A percentile compares a stretch with the other conserved stretches of the same genome.
phyloP scores from a whole-genome alignment of 2,797 vertebrate genomes.

The Parambassis ranga region DNA sequence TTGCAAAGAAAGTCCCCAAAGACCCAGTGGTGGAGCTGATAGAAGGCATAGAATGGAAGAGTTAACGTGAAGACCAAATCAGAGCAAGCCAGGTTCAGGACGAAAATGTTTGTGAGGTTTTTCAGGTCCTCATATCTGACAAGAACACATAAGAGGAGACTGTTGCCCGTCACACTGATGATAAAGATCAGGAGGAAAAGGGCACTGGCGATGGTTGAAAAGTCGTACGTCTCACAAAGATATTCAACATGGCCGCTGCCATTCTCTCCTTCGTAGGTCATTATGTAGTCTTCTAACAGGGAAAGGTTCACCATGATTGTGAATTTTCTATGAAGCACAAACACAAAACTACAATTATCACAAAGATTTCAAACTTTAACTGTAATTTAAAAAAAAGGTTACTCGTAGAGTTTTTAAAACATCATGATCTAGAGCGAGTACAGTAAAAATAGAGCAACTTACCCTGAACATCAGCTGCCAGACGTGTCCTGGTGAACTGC shows the following conservation, averaged over 20 bases:
- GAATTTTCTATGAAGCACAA: neutral
- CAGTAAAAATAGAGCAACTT: neutral
- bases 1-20: slow-evolving; percentile 71
- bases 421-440: neutral
- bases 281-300: neutral
- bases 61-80: slow-evolving; percentile 73
- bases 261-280: rapidly evolving
- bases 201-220: neutral
- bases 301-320: slow-evolving; percentile 1
- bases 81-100: slow-evolving; percentile 72
- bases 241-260: rapidly evolving
- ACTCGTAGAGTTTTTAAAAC: neutral
- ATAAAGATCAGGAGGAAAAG: slow-evolving; percentile 59
- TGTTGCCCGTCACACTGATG: slow-evolving; percentile 66
- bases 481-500: neutral
- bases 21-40: slow-evolving; percentile 63
- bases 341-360: neutral
- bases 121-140: slow-evolving; percentile 51
- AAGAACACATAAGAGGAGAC: slow-evolving; percentile 60
- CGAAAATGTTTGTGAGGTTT: slow-evolving; percentile 69
- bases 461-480: neutral
- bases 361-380: neutral
- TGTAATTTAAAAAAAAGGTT: neutral
- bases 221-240: neutral
- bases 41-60: slow-evolving; percentile 69